Conservation (phyloP, 1,140 invertebrate species). For the Diprion similis region DNA sequence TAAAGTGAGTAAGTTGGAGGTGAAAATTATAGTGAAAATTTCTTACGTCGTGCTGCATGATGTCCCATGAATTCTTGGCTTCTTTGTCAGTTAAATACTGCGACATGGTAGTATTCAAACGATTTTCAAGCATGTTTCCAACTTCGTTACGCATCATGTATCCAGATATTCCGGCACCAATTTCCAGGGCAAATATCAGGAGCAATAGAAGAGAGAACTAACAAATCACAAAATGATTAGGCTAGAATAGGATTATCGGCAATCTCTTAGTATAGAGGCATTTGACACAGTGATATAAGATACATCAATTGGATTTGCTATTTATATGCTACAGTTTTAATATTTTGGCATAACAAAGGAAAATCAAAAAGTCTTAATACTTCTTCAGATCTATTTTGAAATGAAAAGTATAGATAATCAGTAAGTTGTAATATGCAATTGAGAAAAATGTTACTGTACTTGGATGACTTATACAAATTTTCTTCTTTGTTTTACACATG, state of each 20-base stretch:
- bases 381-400: no score
- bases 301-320: no score
- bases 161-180: constrained; percentile 84
- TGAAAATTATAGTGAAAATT: constrained; percentile 5
- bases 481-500: no score
- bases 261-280: neutral
- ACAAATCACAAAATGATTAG: constrained; percentile 13
- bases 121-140: constrained; percentile 68
- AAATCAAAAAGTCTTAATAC: no score
- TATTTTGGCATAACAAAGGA: no score
- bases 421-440: no score
- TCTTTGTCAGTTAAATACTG: constrained; percentile 69
- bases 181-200: constrained; percentile 84
- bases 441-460: no score
- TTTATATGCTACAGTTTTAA: no score
- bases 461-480: no score
- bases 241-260: neutral
- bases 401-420: no score
- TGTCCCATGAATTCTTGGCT: constrained; percentile 74
- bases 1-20: no score
- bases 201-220: constrained; percentile 85
- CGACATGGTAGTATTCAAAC: constrained; percentile 73
- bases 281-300: neutral
- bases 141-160: constrained; percentile 80
- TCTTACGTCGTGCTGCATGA: constrained; percentile 81